Evolutionary conservation across 1,140 invertebrate species (phyloP), one percentile per base, ranked within the genome.

Genomic region (Drepana arcuata): DNA sequence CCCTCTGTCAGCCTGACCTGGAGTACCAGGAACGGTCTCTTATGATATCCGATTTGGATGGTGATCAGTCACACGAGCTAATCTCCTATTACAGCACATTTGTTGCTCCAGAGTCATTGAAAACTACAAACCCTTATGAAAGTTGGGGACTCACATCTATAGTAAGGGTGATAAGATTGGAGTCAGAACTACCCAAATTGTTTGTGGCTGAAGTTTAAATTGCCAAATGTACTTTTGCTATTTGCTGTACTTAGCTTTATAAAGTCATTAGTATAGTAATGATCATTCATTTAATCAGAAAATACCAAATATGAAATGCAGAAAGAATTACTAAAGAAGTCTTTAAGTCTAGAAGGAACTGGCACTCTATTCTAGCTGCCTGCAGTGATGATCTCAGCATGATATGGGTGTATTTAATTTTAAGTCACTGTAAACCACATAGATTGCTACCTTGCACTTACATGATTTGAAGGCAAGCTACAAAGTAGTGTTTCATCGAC

Each of bases 81-180:
- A 90, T 93, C 16, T 91, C 88, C 27, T 93, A 92, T 60, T 86
- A 85, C 35, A 89, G 88, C 41, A 90, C 86, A 2, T 92, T 88
- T 65, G 62, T 84, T 9, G 67, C 73, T 10, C 73, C 74, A n/a
- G 81, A 85, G 14, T 47, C 59, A 11, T 57, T 77, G 33, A 79
- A 84, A 23, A 81, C 65, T 2, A 54, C 63, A n/a, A 75, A 78
- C 53, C 75, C 80, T 48, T 63, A 73, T 37, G 62, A 75, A 15
- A 69, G 83, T 32, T 89, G 86, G 84, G 83, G 85, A 16, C 60
- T 92, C 15, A 77, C 86, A 23, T 91, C 89, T 5, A 84, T 85
- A 40, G 86, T 91, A 9, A 85, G 87, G 48, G 84, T 91, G 15
- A 85, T 91, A 35, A 84, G 88, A 21, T 68, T 92, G 18, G 89